These are phyloP conservation scores for Himalopsyche japonica DNA, from an alignment of 2,888 invertebrate genomes.

Conservation along the genomic window DNA sequence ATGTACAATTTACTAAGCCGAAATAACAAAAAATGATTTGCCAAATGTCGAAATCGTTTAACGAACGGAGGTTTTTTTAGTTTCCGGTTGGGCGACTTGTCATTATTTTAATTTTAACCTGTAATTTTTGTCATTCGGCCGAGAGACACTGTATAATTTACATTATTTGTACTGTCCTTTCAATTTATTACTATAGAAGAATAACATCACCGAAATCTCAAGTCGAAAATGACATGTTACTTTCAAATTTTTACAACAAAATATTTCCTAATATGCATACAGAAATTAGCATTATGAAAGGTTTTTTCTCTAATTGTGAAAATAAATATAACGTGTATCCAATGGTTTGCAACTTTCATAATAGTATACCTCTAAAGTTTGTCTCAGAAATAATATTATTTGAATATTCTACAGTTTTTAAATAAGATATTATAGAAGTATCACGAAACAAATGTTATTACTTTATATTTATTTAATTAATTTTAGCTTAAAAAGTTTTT, in stretches of 20 bases:
- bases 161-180: not conserved
- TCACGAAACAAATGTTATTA: too few relatives aligned
- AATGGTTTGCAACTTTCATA: too few relatives aligned
- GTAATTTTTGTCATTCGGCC: conserved; percentile 15
- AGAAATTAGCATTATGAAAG: not conserved
- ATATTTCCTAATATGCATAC: not conserved
- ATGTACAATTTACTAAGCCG: not conserved
- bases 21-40: not conserved
- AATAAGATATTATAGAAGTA: too few relatives aligned
- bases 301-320: not conserved
- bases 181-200: not conserved
- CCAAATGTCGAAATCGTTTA: conserved; percentile 21
- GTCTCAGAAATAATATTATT: too few relatives aligned
- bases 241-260: not conserved
- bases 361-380: too few relatives aligned
- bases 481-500: too few relatives aligned
- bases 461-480: too few relatives aligned
- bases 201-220: not conserved
- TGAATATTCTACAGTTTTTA: too few relatives aligned
- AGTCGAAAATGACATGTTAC: not conserved
- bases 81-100: conserved; percentile 9
- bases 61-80: conserved; percentile 14
- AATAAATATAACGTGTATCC: too few relatives aligned
- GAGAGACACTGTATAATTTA: not conserved
- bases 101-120: conserved; percentile 18